phyloP scores from a whole-genome alignment of 2,797 vertebrate genomes.

The Hippopotamyrus pictus region DNA sequence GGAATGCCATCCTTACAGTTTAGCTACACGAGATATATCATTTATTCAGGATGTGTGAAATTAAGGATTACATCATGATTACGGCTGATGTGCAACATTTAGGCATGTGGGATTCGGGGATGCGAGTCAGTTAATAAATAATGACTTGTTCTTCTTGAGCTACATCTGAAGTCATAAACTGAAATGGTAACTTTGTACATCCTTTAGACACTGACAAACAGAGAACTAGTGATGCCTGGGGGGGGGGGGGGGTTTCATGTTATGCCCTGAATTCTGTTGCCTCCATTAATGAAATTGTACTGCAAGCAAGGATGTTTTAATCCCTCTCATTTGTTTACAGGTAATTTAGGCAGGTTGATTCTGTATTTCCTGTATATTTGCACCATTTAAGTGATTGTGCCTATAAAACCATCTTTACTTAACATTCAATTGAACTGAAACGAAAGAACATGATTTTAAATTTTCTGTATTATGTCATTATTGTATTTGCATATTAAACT shows the following conservation, averaged over 20 bases:
- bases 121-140: not conserved
- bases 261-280: not conserved
- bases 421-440: constrained; percentile 3
- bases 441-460: not conserved
- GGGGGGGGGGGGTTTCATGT: not conserved
- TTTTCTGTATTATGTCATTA: not conserved
- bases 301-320: constrained; percentile 38
- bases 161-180: not conserved
- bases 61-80: not conserved
- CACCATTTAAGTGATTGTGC: constrained; percentile 24
- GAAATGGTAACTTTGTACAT: not conserved
- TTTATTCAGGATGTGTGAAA: not conserved
- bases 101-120: not conserved
- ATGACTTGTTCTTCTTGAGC: not conserved
- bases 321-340: constrained; percentile 37
- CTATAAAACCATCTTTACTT: constrained; percentile 5
- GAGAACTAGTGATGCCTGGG: not conserved
- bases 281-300: constrained; percentile 50
- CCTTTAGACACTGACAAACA: not conserved
- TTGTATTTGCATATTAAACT: not conserved
- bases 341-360: constrained; percentile 36
- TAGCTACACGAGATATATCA: not conserved
- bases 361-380: constrained; percentile 37
- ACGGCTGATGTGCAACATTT: not conserved
- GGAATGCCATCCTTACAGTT: not conserved